These are phyloP conservation scores for Drosophila basisetae DNA, from an alignment of 2,888 invertebrate genomes.

Conservation along the genomic window DNA sequence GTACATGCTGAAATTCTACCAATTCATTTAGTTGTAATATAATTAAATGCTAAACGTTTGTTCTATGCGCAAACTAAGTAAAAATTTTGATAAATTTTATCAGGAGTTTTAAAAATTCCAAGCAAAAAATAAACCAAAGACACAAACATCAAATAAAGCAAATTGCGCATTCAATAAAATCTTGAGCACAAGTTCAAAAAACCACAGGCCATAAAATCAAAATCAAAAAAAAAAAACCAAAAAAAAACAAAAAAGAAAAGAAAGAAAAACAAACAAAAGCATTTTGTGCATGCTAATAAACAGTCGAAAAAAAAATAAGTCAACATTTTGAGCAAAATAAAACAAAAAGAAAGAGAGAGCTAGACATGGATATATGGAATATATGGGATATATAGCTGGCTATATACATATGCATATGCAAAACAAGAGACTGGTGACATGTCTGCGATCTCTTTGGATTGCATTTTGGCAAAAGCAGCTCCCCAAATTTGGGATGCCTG, in stretches of 20 bases:
- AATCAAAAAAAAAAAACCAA: conserved; percentile 3
- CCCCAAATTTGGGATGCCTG: conserved; percentile 67
- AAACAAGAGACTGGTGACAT: conserved; percentile 41
- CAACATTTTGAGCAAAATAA: conserved; percentile 71
- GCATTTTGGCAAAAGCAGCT: conserved; percentile 63
- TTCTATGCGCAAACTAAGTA: conserved; percentile 7
- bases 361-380: conserved; percentile 16
- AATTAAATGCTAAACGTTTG: not conserved
- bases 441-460: conserved; percentile 60
- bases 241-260: conserved; percentile 15
- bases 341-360: conserved; percentile 35
- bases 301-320: conserved; percentile 22
- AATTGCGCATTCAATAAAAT: conserved; percentile 55
- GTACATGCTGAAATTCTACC: not conserved
- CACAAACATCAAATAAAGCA: conserved; percentile 30
- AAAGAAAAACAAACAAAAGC: conserved; percentile 21
- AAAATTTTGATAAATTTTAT: conserved; percentile 48
- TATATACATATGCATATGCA: conserved; percentile 40
- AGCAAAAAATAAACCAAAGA: conserved; percentile 11
- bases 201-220: conserved; percentile 43
- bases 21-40: not conserved
- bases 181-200: conserved; percentile 56
- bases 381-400: conserved; percentile 15
- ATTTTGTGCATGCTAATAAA: conserved; percentile 48
- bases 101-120: conserved; percentile 33